Base-by-base conservation (phyloP, 1,140 invertebrate species). In the Akabosia matsudoensis region DNA sequence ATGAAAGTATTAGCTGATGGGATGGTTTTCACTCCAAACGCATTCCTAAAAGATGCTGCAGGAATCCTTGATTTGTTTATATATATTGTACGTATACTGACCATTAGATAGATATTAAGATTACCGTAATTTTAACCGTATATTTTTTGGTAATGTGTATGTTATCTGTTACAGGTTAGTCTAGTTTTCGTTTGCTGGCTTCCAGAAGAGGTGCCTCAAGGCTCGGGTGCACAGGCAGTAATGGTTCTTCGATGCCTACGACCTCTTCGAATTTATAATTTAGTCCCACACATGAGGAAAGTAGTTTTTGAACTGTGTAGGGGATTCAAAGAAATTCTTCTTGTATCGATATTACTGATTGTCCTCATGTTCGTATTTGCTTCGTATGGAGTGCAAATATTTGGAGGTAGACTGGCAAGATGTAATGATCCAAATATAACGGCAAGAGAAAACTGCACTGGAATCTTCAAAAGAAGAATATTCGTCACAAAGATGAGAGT, bases 401-500 rank as follows among this genome's bases (percentile, higher is more conserved):
- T 97, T 84, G 98, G 97, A 14, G 98, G 98, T 52, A 90, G 91
- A 84, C 86, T 99, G 81, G 97, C 97, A 1, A 88, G 97, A 33
- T 78, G 98, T 84, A 99, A 99, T 85, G 98, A 99, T 86, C 94
- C 93, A 0, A 93, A 89, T 0, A 95, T 99, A 70, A 87, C 86
- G 0, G 88, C 86, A 18, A 88, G 96, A 79, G 91, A 93, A 82
- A 90, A 97, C 74, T 99, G 98, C 85, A 92, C 94, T 18, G 98
- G 98, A 0, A 92, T 97, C 24, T 99, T 98, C 84, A 91, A 95
- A 89, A 87, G 96, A 74, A 89, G 95, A 77, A 92, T 99, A 1
- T 98, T 96, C 86, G 96, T 99, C 0, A 99, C 98, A 0, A 99
- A 97, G 88, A 98, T 99, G 96, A 98, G 97, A 86, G 85, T 97